These are phyloP conservation scores for Ceratoteleas bidentatus DNA, from an alignment of 1,140 invertebrate species.

Conservation along the genomic window DNA sequence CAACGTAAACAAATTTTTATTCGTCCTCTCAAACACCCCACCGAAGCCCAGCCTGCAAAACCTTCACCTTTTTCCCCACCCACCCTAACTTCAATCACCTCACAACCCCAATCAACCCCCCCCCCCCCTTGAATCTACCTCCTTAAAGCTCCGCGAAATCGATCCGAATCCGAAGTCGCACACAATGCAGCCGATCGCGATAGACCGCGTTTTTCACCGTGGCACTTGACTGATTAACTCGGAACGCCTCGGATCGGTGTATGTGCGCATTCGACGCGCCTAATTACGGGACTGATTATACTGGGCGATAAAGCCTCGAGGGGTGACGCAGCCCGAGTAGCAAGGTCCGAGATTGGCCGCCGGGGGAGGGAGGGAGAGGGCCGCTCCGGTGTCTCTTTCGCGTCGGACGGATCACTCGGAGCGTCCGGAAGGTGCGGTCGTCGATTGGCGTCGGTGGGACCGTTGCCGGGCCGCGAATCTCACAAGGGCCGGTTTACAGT, in stretches of 20 bases:
- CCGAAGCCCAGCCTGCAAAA: no score
- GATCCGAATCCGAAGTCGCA: no score
- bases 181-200: no score
- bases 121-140: no score
- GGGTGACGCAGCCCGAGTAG: conserved; percentile 51
- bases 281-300: conserved; percentile 78
- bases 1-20: no score
- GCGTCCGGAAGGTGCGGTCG: conserved; percentile 80
- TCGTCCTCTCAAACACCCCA: no score
- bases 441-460: conserved; percentile 78
- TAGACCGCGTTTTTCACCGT: no score
- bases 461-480: conserved; percentile 77
- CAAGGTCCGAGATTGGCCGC: conserved; percentile 39
- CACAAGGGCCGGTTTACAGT: conserved; percentile 82
- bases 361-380: conserved; percentile 16
- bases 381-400: conserved; percentile 14
- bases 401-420: conserved; percentile 65
- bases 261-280: conserved; percentile 60
- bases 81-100: no score
- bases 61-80: no score
- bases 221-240: no score
- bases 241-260: conserved; percentile 41
- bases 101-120: no score
- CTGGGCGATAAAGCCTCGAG: conserved; percentile 54
- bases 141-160: no score